phyloP scores from a whole-genome alignment of 2,888 invertebrate genomes.

The Eledona agricola region DNA sequence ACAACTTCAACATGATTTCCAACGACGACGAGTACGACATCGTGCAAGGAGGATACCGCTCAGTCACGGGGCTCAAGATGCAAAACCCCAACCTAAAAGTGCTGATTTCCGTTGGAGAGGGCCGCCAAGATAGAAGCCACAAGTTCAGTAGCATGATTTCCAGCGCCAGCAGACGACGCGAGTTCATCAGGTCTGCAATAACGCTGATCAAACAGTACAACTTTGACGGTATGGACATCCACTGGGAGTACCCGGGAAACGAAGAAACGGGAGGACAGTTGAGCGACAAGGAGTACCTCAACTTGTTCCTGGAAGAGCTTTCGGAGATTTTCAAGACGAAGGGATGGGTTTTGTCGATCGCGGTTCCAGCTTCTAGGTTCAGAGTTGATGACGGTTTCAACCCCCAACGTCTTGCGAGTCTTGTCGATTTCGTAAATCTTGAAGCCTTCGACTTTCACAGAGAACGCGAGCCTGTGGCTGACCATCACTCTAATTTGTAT shows the following conservation, averaged over 20 bases:
- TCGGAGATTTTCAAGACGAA: conserved; percentile 67
- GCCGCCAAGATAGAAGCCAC: conserved; percentile 68
- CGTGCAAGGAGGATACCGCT: conserved; percentile 79
- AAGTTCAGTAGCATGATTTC: conserved; percentile 73
- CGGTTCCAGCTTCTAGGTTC: conserved; percentile 69
- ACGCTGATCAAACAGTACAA: conserved; percentile 72
- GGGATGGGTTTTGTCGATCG: conserved; percentile 68
- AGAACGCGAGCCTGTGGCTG: conserved; percentile 60
- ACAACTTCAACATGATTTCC: conserved; percentile 69
- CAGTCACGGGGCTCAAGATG: conserved; percentile 73
- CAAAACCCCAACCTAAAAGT: conserved; percentile 74
- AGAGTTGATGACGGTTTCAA: conserved; percentile 74
- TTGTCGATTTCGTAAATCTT: conserved; percentile 74
- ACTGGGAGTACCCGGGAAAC: conserved; percentile 79
- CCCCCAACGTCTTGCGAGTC: conserved; percentile 67
- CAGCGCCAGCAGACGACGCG: conserved; percentile 64
- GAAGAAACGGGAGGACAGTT: conserved; percentile 60
- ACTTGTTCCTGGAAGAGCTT: conserved; percentile 66
- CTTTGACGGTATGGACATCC: conserved; percentile 85
- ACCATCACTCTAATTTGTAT: conserved; percentile 65
- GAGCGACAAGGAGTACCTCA: conserved; percentile 62
- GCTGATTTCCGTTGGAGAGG: conserved; percentile 77
- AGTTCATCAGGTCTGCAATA: conserved; percentile 72
- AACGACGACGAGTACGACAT: conserved; percentile 76
- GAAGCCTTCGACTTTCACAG: conserved; percentile 72